Percentiles rank a stretch among this genome's conserved stretches.
phyloP scores from a whole-genome alignment of 1,140 invertebrate species.

The Cardiocondyla obscurior region DNA sequence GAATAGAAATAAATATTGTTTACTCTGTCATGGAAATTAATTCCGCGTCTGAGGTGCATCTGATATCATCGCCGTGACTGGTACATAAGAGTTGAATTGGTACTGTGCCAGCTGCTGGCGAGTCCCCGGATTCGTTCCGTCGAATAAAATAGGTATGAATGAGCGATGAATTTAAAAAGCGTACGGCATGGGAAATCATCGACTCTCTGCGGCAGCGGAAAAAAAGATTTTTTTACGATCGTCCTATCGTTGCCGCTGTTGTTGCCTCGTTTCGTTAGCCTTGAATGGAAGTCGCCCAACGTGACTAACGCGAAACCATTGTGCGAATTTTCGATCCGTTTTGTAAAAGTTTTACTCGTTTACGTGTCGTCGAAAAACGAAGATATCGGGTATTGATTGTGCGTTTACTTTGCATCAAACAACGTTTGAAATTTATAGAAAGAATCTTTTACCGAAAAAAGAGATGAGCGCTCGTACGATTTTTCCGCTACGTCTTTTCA shows the following conservation, averaged over 20 bases:
- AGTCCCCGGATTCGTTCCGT: constrained; percentile 60
- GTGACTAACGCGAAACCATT: constrained; percentile 32
- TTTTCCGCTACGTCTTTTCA: neutral
- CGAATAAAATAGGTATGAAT: constrained; percentile 67
- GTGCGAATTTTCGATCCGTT: constrained; percentile 44
- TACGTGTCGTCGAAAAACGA: constrained; percentile 8
- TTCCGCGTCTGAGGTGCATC: constrained; percentile 54
- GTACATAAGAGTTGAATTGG: constrained; percentile 72
- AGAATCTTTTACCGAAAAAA: neutral
- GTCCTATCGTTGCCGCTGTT: neutral
- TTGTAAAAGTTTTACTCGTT: constrained; percentile 19
- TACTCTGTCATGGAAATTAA: constrained; percentile 62
- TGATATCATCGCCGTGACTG: constrained; percentile 63
- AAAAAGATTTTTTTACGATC: constrained; percentile 36
- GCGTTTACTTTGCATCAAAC: neutral
- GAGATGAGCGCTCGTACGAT: neutral
- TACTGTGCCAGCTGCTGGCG: constrained; percentile 60
- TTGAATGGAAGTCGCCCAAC: constrained; percentile 22
- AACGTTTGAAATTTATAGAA: neutral
- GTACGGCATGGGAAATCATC: constrained; percentile 52
- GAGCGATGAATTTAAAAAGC: constrained; percentile 68
- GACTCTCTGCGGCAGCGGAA: constrained; percentile 15
- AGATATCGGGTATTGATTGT: constrained; percentile 2
- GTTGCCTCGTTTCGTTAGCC: constrained; percentile 39
- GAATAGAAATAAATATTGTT: constrained; percentile 43